These are phyloP conservation scores for Dromiciops gliroides DNA, from an alignment of 2,113 vertebrate species.

Conservation along the genomic window DNA sequence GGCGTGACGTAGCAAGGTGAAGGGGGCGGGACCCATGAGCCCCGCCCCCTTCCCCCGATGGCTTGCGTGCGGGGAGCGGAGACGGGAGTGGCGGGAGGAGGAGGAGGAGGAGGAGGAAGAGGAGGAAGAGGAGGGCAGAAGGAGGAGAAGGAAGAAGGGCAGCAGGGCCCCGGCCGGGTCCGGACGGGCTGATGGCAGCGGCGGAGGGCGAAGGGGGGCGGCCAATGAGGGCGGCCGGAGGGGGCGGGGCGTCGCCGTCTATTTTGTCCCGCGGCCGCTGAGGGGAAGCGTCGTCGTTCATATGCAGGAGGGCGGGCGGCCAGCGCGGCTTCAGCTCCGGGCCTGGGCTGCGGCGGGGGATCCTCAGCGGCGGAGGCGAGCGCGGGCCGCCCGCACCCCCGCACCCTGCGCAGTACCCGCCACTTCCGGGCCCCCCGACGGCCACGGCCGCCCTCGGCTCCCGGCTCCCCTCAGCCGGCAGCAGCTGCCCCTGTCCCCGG, in stretches of 20 bases:
- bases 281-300: background rate
- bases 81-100: background rate
- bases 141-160: background rate
- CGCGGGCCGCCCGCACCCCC: background rate
- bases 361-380: background rate
- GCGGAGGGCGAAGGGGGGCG: background rate
- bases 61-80: background rate
- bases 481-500: background rate
- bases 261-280: constrained; percentile 29
- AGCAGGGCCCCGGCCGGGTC: background rate
- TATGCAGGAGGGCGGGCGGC: constrained; percentile 9
- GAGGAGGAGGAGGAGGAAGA: background rate
- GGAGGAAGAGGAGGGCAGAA: background rate
- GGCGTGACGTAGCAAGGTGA: background rate
- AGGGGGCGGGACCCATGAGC: background rate
- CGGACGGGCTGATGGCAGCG: background rate
- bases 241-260: constrained; percentile 50
- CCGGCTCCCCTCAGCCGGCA: background rate
- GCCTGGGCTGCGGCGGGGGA: background rate
- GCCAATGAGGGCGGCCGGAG: constrained; percentile 41
- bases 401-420: background rate
- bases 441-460: background rate
- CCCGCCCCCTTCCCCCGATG: background rate
- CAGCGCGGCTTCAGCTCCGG: constrained; percentile 1
- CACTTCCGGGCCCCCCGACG: too few species aligned